Evolutionary conservation across 2,113 vertebrate genomes (phyloP).

Genomic region (Forbesichthys agassizii): DNA sequence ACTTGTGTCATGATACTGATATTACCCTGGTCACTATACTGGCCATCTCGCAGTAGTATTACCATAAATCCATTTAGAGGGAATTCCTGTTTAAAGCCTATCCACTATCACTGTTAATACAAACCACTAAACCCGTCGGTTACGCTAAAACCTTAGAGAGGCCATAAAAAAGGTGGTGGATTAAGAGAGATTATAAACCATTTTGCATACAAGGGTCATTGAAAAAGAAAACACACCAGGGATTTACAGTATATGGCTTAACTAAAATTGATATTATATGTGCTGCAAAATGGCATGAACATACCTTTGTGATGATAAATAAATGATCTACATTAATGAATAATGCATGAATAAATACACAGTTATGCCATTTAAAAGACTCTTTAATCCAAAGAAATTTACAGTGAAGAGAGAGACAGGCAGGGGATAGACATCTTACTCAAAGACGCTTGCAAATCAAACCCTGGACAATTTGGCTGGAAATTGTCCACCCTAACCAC

Average conservation of each 20-base stretch:
- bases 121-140: conserved; percentile 34
- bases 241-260: neutral
- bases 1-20: conserved; percentile 21
- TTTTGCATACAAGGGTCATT: conserved; percentile 4
- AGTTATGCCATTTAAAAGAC: no score
- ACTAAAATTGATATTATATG: neutral
- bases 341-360: no score
- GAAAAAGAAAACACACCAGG: neutral
- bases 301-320: no score
- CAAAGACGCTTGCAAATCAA: no score
- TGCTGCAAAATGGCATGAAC: no score
- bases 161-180: conserved; percentile 37
- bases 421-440: no score
- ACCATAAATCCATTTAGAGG: conserved; percentile 57
- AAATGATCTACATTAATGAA: no score
- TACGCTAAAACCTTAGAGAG: conserved; percentile 19
- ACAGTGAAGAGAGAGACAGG: no score
- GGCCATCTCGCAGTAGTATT: conserved; percentile 50
- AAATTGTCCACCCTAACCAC: no score
- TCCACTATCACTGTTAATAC: conserved; percentile 23
- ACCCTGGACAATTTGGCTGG: no score
- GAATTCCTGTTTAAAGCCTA: conserved; percentile 49
- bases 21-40: conserved; percentile 56
- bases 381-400: no score
- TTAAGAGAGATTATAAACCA: conserved; percentile 62